Evolutionary conservation across 2,113 vertebrate species (phyloP), one percentile per base, ranked within the genome.

Genomic region (Malurus cyaneus): DNA sequence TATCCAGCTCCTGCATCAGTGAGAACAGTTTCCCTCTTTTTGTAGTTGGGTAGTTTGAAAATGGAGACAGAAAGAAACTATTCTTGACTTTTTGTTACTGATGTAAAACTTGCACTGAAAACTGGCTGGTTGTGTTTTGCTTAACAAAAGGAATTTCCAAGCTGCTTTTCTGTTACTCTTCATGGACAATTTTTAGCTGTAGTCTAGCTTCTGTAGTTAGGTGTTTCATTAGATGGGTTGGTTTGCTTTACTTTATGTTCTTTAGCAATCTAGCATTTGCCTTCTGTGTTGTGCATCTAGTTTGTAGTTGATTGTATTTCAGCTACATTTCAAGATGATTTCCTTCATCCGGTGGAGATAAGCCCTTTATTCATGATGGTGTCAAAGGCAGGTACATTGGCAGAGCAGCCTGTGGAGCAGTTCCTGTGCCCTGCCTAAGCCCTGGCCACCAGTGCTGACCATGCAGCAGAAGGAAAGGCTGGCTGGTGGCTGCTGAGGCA

Each of bases 81-180:
- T 28, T 59, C 5, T 70, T 57, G 25, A 17, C 12, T 15, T 25
- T 73, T 72, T 92, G 25, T 65, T 73, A 29, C 25, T 89, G 93
- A 78, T 92, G 83, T 89, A 92, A 92, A 77, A 89, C 80, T 89
- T 86, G 34, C 19, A 53, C 69, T 61, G 34, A 83, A 88, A 82
- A 36, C 64, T 73, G 52, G 1, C 28, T 83, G 18, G 8, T 69
- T 67, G 28, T 81, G 39, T 47, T 90, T 76, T 56, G 21, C 47
- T 56, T 71, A 19, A 23, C 53, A 71, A 50, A 67, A 89, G n/a
- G 65, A 78, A 24, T 89, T 94, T 90, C 67, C 73, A 54, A 73
- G 14, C 32, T 88, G 29, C 62, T 74, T 85, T 82, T 93, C 64
- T 90, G 12, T 70, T 90, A 65, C 5, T 76, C 34, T 57, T 89